A percentile compares a stretch with the other conserved stretches of the same genome.
Conservation (phyloP, 1,140 invertebrate species). For the Cepaea nemoralis region DNA sequence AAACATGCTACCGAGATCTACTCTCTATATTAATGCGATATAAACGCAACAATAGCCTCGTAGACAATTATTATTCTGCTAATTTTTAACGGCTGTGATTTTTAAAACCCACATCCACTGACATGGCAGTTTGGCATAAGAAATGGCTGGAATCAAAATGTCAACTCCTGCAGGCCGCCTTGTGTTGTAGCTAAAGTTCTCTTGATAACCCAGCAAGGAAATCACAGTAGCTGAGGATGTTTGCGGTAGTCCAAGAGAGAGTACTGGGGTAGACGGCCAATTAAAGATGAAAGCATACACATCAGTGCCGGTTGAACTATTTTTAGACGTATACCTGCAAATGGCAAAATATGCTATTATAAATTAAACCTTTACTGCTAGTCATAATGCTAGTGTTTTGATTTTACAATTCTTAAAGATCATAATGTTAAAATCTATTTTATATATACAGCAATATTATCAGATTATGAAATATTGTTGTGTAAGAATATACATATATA, state of each 20-base stretch:
- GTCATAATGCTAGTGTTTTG: no score
- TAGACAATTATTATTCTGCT: neutral
- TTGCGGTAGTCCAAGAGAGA: conserved; percentile 55
- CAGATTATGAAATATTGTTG: no score
- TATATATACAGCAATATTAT: no score
- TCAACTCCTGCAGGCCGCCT: conserved; percentile 45
- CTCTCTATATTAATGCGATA: no score
- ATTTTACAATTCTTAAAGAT: no score
- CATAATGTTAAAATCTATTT: no score
- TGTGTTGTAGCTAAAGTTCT: conserved; percentile 47
- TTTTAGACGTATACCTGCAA: conserved; percentile 62
- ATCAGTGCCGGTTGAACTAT: conserved; percentile 24
- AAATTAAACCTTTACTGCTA: neutral
- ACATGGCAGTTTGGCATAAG: conserved; percentile 56
- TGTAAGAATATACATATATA: no score
- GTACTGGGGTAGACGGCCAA: conserved; percentile 48
- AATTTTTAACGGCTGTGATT: conserved; percentile 45
- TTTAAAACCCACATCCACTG: conserved; percentile 62
- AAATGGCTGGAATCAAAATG: conserved; percentile 54
- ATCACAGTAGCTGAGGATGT: conserved; percentile 50
- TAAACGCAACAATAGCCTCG: no score
- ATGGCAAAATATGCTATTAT: neutral
- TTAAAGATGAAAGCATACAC: conserved; percentile 55
- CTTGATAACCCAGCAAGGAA: conserved; percentile 54
- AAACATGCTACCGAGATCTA: no score